A percentile compares a stretch with the other conserved stretches of the same genome.
Evolutionary conservation across 2,888 invertebrate genomes (phyloP).

Genomic region (Petrolisthes manimaculis): DNA sequence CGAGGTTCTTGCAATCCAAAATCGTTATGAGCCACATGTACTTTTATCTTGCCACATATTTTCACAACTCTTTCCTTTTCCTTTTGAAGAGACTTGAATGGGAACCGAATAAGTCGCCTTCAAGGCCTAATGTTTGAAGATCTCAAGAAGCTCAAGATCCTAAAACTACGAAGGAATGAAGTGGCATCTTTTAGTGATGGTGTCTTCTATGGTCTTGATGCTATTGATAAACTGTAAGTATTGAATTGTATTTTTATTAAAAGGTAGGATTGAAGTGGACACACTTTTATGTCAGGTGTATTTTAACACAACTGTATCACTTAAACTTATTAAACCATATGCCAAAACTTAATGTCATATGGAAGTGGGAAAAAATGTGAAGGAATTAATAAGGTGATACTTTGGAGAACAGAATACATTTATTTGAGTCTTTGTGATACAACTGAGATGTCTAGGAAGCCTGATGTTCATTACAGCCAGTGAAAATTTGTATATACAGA

Average conservation of each 20-base stretch:
- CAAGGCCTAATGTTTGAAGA: slow-evolving; percentile 86
- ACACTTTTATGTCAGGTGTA: background rate
- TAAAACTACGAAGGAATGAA: slow-evolving; percentile 85
- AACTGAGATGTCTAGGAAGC: too few relatives aligned
- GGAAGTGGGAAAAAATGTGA: too few relatives aligned
- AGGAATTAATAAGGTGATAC: too few relatives aligned
- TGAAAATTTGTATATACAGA: too few relatives aligned
- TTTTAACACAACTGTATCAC: slow-evolving; percentile 17
- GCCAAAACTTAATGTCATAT: slow-evolving; percentile 28
- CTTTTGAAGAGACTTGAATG: slow-evolving; percentile 80
- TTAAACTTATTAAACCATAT: background rate
- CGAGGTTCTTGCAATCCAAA: too few relatives aligned
- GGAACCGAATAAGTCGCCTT: slow-evolving; percentile 84
- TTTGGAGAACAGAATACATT: too few relatives aligned
- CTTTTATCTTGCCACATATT: too few relatives aligned
- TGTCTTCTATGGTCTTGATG: slow-evolving; percentile 87
- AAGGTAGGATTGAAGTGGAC: background rate
- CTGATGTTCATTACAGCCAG: too few relatives aligned
- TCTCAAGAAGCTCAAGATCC: slow-evolving; percentile 79
- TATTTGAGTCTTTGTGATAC: too few relatives aligned
- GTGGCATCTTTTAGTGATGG: slow-evolving; percentile 86
- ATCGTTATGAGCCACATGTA: too few relatives aligned
- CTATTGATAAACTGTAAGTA: slow-evolving; percentile 75
- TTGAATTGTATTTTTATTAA: background rate
- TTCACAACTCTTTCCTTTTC: too few relatives aligned